Evolutionary conservation across 2,888 invertebrate genomes (phyloP).

Genomic region (Orchesella flavescens): DNA sequence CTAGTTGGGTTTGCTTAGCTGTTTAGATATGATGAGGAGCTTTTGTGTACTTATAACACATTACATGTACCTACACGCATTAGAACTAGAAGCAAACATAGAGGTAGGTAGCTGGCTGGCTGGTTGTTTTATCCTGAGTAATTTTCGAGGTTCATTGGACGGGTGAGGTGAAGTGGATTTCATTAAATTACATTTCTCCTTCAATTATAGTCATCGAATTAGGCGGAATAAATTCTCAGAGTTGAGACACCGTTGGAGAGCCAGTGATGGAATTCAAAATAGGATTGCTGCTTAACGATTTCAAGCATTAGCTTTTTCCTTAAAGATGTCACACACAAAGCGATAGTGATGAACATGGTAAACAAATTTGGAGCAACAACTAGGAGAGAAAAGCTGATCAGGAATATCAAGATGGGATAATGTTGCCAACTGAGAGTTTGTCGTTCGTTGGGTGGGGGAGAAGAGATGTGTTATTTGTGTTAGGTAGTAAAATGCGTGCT

Average conservation of each 20-base stretch:
- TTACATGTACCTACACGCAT: too few relatives aligned
- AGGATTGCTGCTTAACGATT: too few relatives aligned
- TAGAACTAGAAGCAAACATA: too few relatives aligned
- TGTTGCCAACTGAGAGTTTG: too few relatives aligned
- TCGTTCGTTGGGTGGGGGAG: too few relatives aligned
- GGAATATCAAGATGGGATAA: neutral
- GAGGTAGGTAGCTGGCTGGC: too few relatives aligned
- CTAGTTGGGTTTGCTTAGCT: neutral
- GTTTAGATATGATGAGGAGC: conserved; percentile 34
- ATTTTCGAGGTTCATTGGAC: conserved; percentile 19
- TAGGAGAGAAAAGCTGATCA: neutral
- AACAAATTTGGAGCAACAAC: neutral
- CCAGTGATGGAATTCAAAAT: neutral
- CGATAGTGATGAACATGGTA: neutral
- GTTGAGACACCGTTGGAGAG: neutral
- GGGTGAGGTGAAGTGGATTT: conserved; percentile 17
- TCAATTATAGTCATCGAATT: conserved; percentile 41
- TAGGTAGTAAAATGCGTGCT: too few relatives aligned
- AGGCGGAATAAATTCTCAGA: conserved; percentile 8
- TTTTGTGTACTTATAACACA: too few relatives aligned
- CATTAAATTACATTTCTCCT: conserved; percentile 40
- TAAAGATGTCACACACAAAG: neutral
- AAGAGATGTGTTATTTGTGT: too few relatives aligned
- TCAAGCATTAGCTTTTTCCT: conserved; percentile 8
- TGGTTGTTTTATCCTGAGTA: conserved; percentile 2